Base-by-base conservation (phyloP, 1,140 invertebrate species). In the Drosophila chauvacae region DNA sequence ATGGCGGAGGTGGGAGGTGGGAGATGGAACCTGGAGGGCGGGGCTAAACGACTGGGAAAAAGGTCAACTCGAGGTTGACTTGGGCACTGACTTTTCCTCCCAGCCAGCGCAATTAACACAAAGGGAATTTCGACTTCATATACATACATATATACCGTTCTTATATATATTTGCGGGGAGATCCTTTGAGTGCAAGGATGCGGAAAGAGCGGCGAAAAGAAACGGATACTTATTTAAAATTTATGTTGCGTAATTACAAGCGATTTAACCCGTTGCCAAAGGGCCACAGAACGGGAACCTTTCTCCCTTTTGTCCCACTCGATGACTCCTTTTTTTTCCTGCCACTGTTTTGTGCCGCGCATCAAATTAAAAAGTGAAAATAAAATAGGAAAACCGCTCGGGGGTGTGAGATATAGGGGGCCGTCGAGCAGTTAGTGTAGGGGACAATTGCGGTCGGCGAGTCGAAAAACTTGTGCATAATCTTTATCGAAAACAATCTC, bases 161-260 rank as follows among this genome's bases (percentile, higher is more conserved):
- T 33, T 33, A 35, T 10, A 35, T 35, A 35, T 13, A 11, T 77
- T 66, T 70, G 61, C 35, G 30, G 48, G 35, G 23, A 60, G 41
- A 81, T 84, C 63, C 81, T 78, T 71, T 26, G 65, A 65, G 60
- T 69, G 77, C 85, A 72, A 64, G 77, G 60, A 84, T 68, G 71
- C 78, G 77, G 61, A 81, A 85, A 85, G 71, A 74, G 63, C 71
- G 79, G 85, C 85, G 78, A 85, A 88, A 88, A 90, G 81, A 85
- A 90, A 90, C 86, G 85, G 85, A 90, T 90, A 90, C 86, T 90
- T 90, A 90, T 90, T 90, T 90, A 90, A 90, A 90, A 90, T 90
- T 90, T 90, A 90, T 90, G 86, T 90, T 85, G 86, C 85, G 81
- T 90, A 90, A 90, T 90, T 90, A 90, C 85, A 90, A 85, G 75